Evolutionary conservation across 2,888 invertebrate species (phyloP).

Genomic region (Heteromurus nitidus): DNA sequence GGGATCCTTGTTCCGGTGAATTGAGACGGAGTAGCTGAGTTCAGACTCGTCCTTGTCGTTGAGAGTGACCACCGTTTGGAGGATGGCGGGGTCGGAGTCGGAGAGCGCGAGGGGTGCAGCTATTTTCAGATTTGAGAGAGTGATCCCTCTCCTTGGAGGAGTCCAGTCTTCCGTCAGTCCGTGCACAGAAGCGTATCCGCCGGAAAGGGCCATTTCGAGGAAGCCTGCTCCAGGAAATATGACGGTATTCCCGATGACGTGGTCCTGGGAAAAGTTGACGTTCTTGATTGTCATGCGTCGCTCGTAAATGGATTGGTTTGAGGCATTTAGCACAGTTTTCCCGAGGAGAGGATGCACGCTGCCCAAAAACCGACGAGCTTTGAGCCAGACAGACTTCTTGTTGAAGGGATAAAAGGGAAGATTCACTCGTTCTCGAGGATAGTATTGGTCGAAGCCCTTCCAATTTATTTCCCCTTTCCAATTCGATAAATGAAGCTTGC

Average conservation of each 20-base stretch:
- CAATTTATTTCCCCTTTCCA: conserved; percentile 51
- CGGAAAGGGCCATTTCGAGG: conserved; percentile 40
- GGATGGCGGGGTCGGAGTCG: conserved; percentile 3
- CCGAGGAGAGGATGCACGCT: conserved; percentile 62
- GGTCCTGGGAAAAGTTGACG: conserved; percentile 44
- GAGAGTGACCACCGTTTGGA: conserved; percentile 38
- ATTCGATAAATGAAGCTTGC: conserved; percentile 39
- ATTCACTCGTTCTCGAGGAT: not conserved
- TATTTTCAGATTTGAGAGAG: conserved; percentile 26
- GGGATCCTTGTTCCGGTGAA: not conserved
- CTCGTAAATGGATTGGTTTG: conserved; percentile 18
- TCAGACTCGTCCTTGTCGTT: conserved; percentile 3
- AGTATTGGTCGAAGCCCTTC: conserved; percentile 39
- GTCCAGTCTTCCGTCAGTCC: conserved; percentile 29
- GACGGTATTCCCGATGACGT: conserved; percentile 43
- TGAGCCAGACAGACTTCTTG: conserved; percentile 32
- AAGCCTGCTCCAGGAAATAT: conserved; percentile 48
- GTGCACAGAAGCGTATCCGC: conserved; percentile 40
- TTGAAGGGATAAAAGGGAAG: conserved; percentile 44
- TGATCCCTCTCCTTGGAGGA: conserved; percentile 26
- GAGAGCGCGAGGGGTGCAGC: conserved; percentile 22
- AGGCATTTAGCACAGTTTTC: conserved; percentile 11
- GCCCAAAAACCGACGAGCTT: no score
- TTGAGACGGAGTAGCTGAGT: conserved; percentile 4
- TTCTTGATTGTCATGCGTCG: conserved; percentile 14